Percentiles rank a stretch among this genome's conserved stretches.
These are phyloP conservation scores for Zaprionus camerounensis DNA, from an alignment of 1,140 invertebrate species.

Conservation along the genomic window DNA sequence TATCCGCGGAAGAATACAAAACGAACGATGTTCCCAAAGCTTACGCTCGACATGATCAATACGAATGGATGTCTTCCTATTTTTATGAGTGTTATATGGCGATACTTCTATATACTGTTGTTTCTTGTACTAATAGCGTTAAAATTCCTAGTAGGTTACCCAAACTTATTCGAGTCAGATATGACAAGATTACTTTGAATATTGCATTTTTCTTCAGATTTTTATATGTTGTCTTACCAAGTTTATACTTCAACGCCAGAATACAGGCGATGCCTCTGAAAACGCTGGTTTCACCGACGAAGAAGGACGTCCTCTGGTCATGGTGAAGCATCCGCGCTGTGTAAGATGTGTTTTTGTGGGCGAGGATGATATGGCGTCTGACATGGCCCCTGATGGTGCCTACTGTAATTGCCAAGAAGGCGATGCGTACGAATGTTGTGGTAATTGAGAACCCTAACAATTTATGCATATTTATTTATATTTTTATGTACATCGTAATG, in stretches of 20 bases:
- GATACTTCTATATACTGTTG: conserved; percentile 60
- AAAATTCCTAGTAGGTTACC: conserved; percentile 65
- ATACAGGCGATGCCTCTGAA: conserved; percentile 51
- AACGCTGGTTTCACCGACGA: conserved; percentile 61
- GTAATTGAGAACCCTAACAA: conserved; percentile 2
- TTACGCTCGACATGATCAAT: conserved; percentile 62
- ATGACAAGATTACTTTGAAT: no score
- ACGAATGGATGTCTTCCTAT: conserved; percentile 59
- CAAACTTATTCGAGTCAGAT: neutral
- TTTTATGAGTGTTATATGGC: conserved; percentile 46
- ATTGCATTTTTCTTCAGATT: conserved; percentile 41
- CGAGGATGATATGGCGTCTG: conserved; percentile 67
- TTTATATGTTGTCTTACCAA: conserved; percentile 68
- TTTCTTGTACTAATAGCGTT: conserved; percentile 47
- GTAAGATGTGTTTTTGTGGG: conserved; percentile 57
- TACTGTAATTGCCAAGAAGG: conserved; percentile 63
- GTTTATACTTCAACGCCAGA: conserved; percentile 62
- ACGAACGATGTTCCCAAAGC: conserved; percentile 33
- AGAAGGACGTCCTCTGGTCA: conserved; percentile 63
- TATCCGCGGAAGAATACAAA: neutral
- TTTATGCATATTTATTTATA: conserved; percentile 20
- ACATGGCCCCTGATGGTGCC: conserved; percentile 48
- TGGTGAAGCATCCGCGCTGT: conserved; percentile 69
- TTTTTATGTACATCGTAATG: neutral
- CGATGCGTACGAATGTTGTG: conserved; percentile 37